Evolutionary conservation across 1,140 invertebrate genomes (phyloP), one percentile per base, ranked within the genome.

Genomic region (Eciton burchellii): DNA sequence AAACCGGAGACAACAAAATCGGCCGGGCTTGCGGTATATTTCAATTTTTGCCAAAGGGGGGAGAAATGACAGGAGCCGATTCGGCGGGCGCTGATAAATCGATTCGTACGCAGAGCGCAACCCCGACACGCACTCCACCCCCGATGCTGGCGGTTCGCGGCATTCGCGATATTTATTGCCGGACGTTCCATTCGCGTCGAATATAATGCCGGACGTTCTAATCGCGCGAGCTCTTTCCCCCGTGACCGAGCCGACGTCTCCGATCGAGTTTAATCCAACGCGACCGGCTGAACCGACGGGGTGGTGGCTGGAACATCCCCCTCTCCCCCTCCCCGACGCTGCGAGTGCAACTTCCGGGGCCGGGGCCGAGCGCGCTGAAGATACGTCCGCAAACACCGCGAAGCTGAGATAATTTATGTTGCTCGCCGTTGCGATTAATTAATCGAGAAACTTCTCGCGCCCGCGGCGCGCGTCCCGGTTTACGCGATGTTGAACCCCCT

Each of bases 1-100:
- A 45, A 73, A 86, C 81, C 52, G 85, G 74, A n/a, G n/a, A 84
- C 73, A 84, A 87, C 84, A 87, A 84, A 87, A 87, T 87, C 63
- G 68, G 70, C 5, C 52, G 65, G 77, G 56, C 57, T 85, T 54
- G 77, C 29, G 86, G 71, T 88, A 88, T 88, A 88, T 88, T 88
- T 88, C 87, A 85, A 88, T 88, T 85, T 88, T 87, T 62, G 60
- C 62, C 41, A 43, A n/a, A n/a, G 5, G 11, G 49, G 43, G 52
- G 29, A 72, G 45, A 52, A 52, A 54, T 12, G 16, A 9, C 14
- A 12, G 26, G 29, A 41, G 14, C 9, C 24, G 45, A 47, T 66
- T 43, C 29, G 35, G 29, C 54, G 43, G 65, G 24, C 47, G 57
- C 2, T 35, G 73, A 88, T 88, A 88, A 88, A 88, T 88, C 83